Base-by-base conservation (phyloP, 2,888 invertebrate species). In the Latrodectus elegans region DNA sequence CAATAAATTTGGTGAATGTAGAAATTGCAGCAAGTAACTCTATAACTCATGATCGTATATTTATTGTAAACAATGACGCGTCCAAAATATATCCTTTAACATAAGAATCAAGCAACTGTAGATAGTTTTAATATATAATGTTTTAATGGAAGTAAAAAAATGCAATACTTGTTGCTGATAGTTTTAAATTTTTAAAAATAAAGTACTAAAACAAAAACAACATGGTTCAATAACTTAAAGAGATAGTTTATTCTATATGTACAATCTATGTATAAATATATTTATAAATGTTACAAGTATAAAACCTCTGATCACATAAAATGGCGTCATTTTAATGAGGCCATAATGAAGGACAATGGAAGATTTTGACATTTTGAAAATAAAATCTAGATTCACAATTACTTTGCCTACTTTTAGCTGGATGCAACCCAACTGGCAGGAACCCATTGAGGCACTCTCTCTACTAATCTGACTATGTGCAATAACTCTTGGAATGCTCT, bases 401-500 rank as follows among this genome's bases (percentile, higher is more conserved):
- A 75, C 51, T 81, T 73, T 77, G 22, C 49, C 60, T 77, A 78
- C 26, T 64, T 82, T 82, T 85, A 89, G 83, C 89, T 88, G 84
- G 89, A 88, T 72, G 89, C 89, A 79, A 90, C 90, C 98, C 98
- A 98, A 10, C 96, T 95, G 65, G 96, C 95, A 53, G 99, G 99
- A 65, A 98, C 98, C 99, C 99, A 99, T 17, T 97, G 94, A 0
- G 98, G 97, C 91, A 98, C 97, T 0, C 95, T 95, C 93, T 99
- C 98, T 52, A 98, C 95, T 90, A 95, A 94, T 93, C 96, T 95
- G 55, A 96, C 95, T 71, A 95, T 94, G 91, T 95, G 94, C 83
- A 97, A 94, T 26, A 99, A 94, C 91, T 96, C 96, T 90, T 96
- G 95, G 91, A 98, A 96, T 26, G 98, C 96, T 86, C 94, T 94